A percentile compares a stretch with the other conserved stretches of the same genome.
Evolutionary conservation across 2,888 invertebrate species (phyloP).

Genomic region (Drosophila rubida): DNA sequence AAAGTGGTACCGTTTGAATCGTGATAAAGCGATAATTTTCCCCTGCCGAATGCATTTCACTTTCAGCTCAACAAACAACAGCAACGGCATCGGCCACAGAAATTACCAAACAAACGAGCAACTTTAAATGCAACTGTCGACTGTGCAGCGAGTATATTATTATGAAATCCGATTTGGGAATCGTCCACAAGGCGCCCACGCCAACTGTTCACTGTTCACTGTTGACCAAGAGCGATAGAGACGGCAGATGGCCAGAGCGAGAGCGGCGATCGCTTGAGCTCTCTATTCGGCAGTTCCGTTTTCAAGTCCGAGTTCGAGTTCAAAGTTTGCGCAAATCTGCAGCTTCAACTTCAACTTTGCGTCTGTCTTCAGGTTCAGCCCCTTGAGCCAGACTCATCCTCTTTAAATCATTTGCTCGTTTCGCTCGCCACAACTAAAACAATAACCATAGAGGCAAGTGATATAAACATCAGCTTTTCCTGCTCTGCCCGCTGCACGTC

Average conservation of each 20-base stretch:
- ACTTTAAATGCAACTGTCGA: conserved; percentile 38
- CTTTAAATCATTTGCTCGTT: conserved; percentile 63
- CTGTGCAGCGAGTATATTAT: conserved; percentile 58
- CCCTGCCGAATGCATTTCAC: conserved; percentile 71
- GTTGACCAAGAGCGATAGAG: neutral
- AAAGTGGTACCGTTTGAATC: conserved; percentile 81
- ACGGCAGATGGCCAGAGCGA: neutral
- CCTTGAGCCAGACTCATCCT: neutral
- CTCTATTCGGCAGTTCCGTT: conserved; percentile 36
- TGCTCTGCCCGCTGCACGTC: conserved; percentile 23
- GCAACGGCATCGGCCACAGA: conserved; percentile 4
- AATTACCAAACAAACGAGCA: conserved; percentile 29
- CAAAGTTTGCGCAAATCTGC: conserved; percentile 65
- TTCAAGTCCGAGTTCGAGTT: conserved; percentile 69
- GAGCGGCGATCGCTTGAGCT: conserved; percentile 10
- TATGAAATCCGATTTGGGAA: conserved; percentile 64
- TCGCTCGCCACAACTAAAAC: conserved; percentile 42
- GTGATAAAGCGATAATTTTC: conserved; percentile 78
- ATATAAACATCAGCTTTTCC: conserved; percentile 56
- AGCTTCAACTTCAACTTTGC: too few relatives aligned
- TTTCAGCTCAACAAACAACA: conserved; percentile 70
- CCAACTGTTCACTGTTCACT: too few relatives aligned
- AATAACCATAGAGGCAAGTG: conserved; percentile 50
- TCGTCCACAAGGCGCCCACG: conserved; percentile 67
- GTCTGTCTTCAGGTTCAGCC: neutral